Conservation (phyloP, 2,113 vertebrate genomes). For the Macrotus californicus region DNA sequence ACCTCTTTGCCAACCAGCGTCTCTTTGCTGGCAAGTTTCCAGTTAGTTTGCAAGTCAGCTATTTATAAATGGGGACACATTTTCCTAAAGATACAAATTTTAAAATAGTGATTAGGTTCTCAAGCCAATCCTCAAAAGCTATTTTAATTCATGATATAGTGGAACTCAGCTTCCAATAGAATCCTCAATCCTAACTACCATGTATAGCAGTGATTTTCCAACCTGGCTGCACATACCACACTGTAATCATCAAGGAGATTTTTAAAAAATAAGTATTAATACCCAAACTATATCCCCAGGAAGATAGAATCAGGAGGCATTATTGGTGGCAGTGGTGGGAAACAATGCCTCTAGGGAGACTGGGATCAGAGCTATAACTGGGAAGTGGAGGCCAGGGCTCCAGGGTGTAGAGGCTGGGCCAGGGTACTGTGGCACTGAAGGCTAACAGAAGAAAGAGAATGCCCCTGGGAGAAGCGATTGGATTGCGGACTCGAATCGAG, state of each 20-base stretch:
- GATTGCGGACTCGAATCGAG: background rate
- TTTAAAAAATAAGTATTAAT: background rate
- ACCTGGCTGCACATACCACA: background rate
- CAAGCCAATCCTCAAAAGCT: background rate
- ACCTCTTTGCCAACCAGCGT: background rate
- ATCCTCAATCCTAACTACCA: background rate
- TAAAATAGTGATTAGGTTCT: background rate
- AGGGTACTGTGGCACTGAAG: too few relatives aligned
- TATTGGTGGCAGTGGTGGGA: background rate
- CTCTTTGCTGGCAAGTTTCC: background rate
- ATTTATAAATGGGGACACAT: slow-evolving; percentile 5
- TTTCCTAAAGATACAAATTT: slow-evolving; percentile 33
- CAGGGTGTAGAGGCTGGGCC: rapidly evolving
- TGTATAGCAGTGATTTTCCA: background rate
- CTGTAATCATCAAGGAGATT: background rate
- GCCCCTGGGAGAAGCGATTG: background rate
- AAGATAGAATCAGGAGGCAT: background rate
- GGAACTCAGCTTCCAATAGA: slow-evolving; percentile 32
- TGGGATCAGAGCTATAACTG: background rate
- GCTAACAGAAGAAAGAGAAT: background rate
- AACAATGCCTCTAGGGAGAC: background rate
- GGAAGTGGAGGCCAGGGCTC: background rate
- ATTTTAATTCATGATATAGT: slow-evolving; percentile 41
- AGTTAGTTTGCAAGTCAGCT: background rate
- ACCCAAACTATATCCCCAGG: background rate